Base-by-base conservation (phyloP, 2,888 invertebrate species). In the Conops quadrifasciatus region DNA sequence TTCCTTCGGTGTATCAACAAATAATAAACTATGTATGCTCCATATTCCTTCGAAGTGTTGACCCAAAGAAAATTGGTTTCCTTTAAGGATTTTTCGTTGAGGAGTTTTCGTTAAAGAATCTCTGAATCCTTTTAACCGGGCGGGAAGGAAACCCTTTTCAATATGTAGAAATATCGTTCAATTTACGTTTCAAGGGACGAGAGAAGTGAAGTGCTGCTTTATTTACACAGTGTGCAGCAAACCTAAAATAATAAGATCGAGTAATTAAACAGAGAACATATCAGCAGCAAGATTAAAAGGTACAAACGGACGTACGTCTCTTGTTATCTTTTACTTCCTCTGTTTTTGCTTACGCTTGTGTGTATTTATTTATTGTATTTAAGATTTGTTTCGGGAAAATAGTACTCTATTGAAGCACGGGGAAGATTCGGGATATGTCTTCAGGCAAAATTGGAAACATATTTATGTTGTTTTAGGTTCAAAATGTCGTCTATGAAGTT, bases 201-300 rank as follows among this genome's bases (percentile, higher is more conserved):
- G 11, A 11, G 53, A 21, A 2, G 11, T 11, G 21, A 53, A 21
- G 19, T 53, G 53, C 2, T 66, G 30, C 4, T 56, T n/a, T 65
- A 30, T 66, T 56, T 66, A 66, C 19, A 2, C n/a, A 26, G 66
- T 36, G 66, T 24, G 47, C 45, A 64, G 36, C 26, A 36, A 36
- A 56, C 36, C 65, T 65, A 51, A 65, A 65, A 51, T 51, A 65
- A 65, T 51, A 51, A 65, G 49, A 28, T 65, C 9, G 30, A 28
- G 15, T 49, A 2, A 51, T 49, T 49, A 36, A 36, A 36, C 9
- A 9, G 5, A 36, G 36, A 47, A 15, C 21, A 47, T 47, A 47
- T 47, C 4, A n/a, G 21, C 24, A n/a, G n/a, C n/a, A n/a, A n/a
- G n/a, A n/a, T n/a, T n/a, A n/a, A n/a, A n/a, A n/a, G n/a, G n/a